Evolutionary conservation across 2,797 vertebrate genomes (phyloP), one percentile per base, ranked within the genome.

Genomic region (Crypturellus tataupa): DNA sequence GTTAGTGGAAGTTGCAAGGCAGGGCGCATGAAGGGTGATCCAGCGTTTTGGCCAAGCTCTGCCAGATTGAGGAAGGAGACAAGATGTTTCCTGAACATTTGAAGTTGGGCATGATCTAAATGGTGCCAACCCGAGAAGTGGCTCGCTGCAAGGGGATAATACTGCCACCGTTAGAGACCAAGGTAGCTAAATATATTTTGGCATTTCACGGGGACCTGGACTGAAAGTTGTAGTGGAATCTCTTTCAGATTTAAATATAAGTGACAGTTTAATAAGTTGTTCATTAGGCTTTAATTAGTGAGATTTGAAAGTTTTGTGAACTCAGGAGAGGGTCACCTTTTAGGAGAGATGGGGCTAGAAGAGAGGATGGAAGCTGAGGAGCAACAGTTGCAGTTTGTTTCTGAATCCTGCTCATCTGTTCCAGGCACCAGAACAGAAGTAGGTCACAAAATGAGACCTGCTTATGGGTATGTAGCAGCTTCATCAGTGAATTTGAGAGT

Each of bases 41-140:
- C 60, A 62, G 56, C 60, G 89, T 96, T 95, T 92, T 46, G 33
- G 6, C 33, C 11, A 37, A 85, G 55, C 77, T 15, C 21, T 85
- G 51, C 49, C 53, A 53, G 63, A 42, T 47, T 80, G 44, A 46
- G 33, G 27, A 78, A 60, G 17, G 68, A 92, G 76, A 80, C 77
- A 75, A 69, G 46, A 21, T 75, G 35, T 89, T 77, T 86, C 70
- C 77, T 75, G 87, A 67, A 77, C 83, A 81, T 63, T 71, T 81
- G 23, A 14, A 51, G 47, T 67, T 13, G 53, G 71, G 64, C 4
- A 8, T 49, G 16, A 5, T 68, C 40, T 14, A n/a, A 23, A 17
- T 7, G 7, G 2, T 78, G 12, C 17, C 42, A 33, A 53, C 24
- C 16, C 53, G 29, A 63, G 21, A 53, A 37, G 5, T 37, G 60